A percentile compares a stretch with the other conserved stretches of the same genome.
phyloP scores from a whole-genome alignment of 2,113 vertebrate species.

The Channa argus region DNA sequence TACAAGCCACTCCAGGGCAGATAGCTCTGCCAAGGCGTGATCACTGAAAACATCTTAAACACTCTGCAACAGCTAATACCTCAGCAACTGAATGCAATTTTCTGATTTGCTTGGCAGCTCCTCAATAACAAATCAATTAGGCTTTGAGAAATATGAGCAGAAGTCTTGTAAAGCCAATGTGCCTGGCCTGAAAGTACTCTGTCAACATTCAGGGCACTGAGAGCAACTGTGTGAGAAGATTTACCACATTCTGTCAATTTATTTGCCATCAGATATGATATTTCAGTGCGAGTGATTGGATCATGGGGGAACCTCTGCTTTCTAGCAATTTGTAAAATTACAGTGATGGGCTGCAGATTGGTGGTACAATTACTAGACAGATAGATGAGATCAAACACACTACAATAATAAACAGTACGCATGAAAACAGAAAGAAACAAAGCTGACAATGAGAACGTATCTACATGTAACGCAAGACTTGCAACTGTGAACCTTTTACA shows the following conservation, averaged over 20 bases:
- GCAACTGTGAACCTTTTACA: constrained; percentile 12
- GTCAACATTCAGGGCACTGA: constrained; percentile 10
- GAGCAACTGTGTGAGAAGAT: constrained; percentile 1
- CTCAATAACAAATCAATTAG: constrained; percentile 97
- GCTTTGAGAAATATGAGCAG: constrained; percentile 84
- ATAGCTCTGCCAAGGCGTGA: constrained; percentile 65
- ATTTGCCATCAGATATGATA: constrained; percentile 13
- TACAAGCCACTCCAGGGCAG: constrained; percentile 78
- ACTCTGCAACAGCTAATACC: constrained; percentile 85
- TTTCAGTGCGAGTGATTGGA: constrained; percentile 17
- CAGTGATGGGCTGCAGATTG: constrained; percentile 3
- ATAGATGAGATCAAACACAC: constrained; percentile 17
- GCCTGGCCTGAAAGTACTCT: constrained; percentile 22
- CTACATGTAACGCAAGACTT: neutral
- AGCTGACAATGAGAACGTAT: neutral
- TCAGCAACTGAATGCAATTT: constrained; percentile 89
- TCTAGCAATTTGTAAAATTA: constrained; percentile 39
- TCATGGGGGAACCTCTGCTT: constrained; percentile 22
- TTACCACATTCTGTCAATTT: neutral
- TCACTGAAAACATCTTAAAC: constrained; percentile 80
- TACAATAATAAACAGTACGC: neutral
- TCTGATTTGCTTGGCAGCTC: constrained; percentile 93
- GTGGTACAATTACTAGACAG: constrained; percentile 6
- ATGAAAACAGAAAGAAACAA: neutral
- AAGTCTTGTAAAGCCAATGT: constrained; percentile 44